These are phyloP conservation scores for Gallinago stenura DNA, from an alignment of 2,797 vertebrate genomes.

Conservation along the genomic window DNA sequence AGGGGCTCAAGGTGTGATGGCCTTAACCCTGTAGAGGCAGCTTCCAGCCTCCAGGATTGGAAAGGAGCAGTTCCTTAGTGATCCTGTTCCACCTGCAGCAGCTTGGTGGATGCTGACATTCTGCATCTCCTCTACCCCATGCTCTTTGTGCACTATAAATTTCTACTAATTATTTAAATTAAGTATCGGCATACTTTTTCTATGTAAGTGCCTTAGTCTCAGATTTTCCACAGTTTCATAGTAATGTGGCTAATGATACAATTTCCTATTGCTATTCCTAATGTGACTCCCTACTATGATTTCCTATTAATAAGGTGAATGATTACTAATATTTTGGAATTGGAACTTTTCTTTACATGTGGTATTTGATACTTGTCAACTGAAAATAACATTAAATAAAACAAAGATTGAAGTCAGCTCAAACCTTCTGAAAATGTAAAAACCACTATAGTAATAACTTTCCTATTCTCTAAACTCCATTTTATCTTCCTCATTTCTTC, in stretches of 20 bases:
- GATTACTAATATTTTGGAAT: neutral
- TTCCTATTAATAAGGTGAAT: neutral
- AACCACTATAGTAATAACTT: conserved; percentile 18
- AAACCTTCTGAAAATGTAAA: neutral
- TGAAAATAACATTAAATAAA: neutral
- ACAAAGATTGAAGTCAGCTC: neutral
- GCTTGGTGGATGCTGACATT: neutral
- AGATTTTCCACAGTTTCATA: neutral
- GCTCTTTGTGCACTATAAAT: neutral
- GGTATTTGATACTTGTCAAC: neutral
- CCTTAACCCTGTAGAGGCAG: fast-evolving
- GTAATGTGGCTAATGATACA: neutral
- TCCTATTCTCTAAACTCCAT: conserved; percentile 45
- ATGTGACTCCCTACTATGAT: neutral
- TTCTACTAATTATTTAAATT: neutral
- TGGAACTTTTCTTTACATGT: neutral
- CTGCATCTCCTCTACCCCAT: fast-evolving
- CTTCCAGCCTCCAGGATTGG: neutral
- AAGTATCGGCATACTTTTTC: fast-evolving
- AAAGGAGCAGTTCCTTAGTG: neutral
- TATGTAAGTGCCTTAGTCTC: fast-evolving
- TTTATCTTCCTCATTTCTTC: conserved; percentile 51
- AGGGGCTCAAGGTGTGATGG: fast-evolving
- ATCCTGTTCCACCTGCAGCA: neutral
- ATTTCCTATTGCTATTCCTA: neutral